Evolutionary conservation across 2,113 vertebrate species (phyloP).

Genomic region (Dermatemys mawii): DNA sequence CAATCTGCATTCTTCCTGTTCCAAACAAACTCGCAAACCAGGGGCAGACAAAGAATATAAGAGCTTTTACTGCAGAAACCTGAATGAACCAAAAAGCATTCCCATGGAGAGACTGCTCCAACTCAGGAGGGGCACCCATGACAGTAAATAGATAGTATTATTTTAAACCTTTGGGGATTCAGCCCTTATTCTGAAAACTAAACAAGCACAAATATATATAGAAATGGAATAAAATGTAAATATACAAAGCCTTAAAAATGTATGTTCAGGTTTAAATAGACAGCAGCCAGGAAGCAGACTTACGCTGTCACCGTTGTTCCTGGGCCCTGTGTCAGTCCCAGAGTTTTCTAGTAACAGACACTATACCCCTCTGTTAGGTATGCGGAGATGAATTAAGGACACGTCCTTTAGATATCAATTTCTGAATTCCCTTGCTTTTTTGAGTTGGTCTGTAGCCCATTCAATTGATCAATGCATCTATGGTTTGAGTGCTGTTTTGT

Average conservation of each 20-base stretch:
- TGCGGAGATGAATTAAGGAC: not conserved
- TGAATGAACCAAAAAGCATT: conserved; percentile 33
- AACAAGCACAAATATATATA: not conserved
- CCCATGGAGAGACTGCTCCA: conserved; percentile 36
- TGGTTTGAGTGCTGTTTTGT: not conserved
- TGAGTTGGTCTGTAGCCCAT: not conserved
- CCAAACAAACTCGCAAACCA: not conserved
- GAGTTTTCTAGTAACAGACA: not conserved
- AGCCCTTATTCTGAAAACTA: not conserved
- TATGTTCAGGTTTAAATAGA: conserved; percentile 8
- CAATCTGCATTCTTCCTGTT: rapidly evolving
- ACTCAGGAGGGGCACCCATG: not conserved
- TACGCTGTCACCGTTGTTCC: not conserved
- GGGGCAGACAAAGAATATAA: not conserved
- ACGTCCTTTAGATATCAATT: not conserved
- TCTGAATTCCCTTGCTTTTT: conserved; percentile 8
- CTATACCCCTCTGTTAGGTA: not conserved
- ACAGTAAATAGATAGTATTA: not conserved
- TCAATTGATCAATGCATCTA: not conserved
- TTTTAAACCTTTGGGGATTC: conserved; percentile 3
- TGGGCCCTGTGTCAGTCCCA: not conserved
- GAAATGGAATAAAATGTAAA: conserved; percentile 41
- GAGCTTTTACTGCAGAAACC: not conserved
- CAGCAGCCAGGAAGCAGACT: not conserved
- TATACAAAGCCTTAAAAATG: not conserved